Evolutionary conservation across 2,113 vertebrate species (phyloP).

Genomic region (Gadus chalcogrammus): DNA sequence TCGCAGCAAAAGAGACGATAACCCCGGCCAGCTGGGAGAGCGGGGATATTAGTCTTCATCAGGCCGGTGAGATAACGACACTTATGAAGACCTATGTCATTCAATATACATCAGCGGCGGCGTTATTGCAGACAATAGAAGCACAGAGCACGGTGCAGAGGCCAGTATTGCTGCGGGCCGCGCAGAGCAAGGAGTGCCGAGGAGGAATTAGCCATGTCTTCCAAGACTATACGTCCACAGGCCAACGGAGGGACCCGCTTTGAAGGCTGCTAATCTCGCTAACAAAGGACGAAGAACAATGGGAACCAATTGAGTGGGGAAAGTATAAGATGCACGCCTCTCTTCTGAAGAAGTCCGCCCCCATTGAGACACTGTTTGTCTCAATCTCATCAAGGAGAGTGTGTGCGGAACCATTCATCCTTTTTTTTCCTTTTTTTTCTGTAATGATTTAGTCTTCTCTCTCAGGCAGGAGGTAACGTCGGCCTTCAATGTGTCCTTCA

Average conservation of each 20-base stretch:
- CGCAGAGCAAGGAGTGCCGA: conserved; percentile 30
- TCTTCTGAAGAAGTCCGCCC: no score
- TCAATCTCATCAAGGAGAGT: no score
- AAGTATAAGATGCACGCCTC: neutral
- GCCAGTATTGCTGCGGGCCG: conserved; percentile 44
- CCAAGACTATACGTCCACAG: conserved; percentile 28
- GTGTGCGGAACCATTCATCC: no score
- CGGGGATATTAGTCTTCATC: conserved; percentile 64
- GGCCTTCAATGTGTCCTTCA: no score
- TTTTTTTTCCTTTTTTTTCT: no score
- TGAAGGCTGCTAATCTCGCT: neutral
- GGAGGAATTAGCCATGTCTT: conserved; percentile 34
- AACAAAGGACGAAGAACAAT: conserved; percentile 14
- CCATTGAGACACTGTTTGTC: no score
- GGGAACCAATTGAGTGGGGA: neutral
- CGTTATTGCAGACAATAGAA: conserved; percentile 40
- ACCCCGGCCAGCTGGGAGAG: conserved; percentile 39
- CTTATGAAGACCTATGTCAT: conserved; percentile 71
- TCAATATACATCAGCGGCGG: conserved; percentile 57
- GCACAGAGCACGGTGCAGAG: conserved; percentile 28
- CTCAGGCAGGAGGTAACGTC: no score
- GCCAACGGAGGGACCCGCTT: conserved; percentile 12
- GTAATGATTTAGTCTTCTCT: no score
- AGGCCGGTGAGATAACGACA: conserved; percentile 54
- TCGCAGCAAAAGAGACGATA: conserved; percentile 44